These are phyloP conservation scores for Varanus komodoensis DNA, from an alignment of 2,113 vertebrate genomes.

Conservation along the genomic window DNA sequence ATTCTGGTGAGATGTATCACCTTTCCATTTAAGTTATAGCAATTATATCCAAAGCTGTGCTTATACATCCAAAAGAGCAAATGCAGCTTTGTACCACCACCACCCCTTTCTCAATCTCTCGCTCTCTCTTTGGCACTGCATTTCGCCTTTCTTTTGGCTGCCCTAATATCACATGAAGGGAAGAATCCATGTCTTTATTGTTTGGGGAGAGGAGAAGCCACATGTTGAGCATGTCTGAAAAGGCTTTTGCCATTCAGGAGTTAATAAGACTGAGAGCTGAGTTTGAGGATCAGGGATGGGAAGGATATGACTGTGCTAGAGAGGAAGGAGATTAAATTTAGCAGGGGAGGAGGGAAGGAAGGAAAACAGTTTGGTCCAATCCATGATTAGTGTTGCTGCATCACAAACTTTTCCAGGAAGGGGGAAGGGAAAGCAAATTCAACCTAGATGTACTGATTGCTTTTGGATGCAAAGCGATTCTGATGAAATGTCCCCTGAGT, in stretches of 20 bases:
- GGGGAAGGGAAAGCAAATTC: conserved; percentile 45
- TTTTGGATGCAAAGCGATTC: conserved; percentile 40
- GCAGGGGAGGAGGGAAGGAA: conserved; percentile 29
- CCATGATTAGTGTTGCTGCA: conserved; percentile 50
- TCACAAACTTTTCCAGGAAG: conserved; percentile 49
- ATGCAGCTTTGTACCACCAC: background rate
- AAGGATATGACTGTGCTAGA: conserved; percentile 14
- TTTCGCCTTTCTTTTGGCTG: background rate
- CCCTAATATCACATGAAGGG: background rate
- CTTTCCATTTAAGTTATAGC: too few relatives aligned
- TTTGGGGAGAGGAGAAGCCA: background rate
- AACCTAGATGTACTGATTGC: conserved; percentile 56
- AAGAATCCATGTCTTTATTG: background rate
- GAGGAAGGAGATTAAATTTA: conserved; percentile 31
- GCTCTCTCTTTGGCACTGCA: background rate
- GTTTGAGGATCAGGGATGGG: background rate
- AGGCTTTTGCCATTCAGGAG: background rate
- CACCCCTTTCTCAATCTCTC: background rate
- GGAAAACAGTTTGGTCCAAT: conserved; percentile 34
- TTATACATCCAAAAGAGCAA: too few relatives aligned
- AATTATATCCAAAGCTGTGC: too few relatives aligned
- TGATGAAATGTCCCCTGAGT: conserved; percentile 54
- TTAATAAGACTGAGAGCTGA: background rate
- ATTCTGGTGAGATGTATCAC: too few relatives aligned
- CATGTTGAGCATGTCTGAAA: background rate